Conservation (phyloP, 1,140 invertebrate genomes). For the Leptinotarsa defecta region DNA sequence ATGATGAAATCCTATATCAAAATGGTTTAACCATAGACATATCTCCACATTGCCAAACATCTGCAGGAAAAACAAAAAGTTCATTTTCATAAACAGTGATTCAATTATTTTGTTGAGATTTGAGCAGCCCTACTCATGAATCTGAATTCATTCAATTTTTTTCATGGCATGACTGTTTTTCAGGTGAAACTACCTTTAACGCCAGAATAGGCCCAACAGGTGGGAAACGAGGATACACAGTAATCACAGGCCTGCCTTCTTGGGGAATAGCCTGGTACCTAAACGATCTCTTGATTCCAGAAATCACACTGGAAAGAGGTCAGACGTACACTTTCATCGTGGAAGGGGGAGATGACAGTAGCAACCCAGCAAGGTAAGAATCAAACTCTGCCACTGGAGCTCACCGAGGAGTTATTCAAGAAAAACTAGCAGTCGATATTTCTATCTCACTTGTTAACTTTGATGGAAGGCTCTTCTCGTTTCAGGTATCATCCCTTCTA, state of each 20-base stretch:
- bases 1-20: too few relatives aligned
- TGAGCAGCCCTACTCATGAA: too few relatives aligned
- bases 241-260: constrained; percentile 78
- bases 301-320: constrained; percentile 86
- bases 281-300: constrained; percentile 88
- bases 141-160: too few relatives aligned
- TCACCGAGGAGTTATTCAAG: too few relatives aligned
- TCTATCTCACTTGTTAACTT: neutral
- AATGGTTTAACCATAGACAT: too few relatives aligned
- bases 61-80: too few relatives aligned
- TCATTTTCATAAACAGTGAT: too few relatives aligned
- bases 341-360: constrained; percentile 75
- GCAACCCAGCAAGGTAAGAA: constrained; percentile 67
- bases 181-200: constrained; percentile 65
- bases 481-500: constrained; percentile 90
- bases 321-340: constrained; percentile 86
- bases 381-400: too few relatives aligned
- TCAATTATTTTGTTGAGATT: too few relatives aligned
- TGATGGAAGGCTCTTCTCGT: neutral
- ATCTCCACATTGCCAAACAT: too few relatives aligned
- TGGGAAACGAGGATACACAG: constrained; percentile 76
- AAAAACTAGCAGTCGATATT: too few relatives aligned
- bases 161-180: too few relatives aligned
- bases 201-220: constrained; percentile 84
- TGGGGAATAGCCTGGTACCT: constrained; percentile 95